Conservation (phyloP, 2,888 invertebrate species). For the Oxycera nigricornis region DNA sequence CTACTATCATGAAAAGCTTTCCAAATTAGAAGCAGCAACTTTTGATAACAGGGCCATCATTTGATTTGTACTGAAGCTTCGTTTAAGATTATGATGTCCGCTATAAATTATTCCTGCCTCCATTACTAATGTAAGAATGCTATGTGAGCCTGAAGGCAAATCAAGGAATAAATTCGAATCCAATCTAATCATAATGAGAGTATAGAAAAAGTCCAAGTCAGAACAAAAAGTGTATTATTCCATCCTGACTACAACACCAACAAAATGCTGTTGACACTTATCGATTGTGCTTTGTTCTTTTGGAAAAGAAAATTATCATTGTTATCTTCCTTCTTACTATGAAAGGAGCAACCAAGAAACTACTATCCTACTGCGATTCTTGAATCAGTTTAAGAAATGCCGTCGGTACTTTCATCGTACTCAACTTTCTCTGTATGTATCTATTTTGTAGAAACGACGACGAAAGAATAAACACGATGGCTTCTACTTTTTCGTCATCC, state of each 20-base stretch:
- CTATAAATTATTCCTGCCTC: too few relatives aligned
- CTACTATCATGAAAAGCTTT: too few relatives aligned
- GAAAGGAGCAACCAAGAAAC: background rate
- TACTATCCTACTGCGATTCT: background rate
- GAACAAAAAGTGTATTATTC: background rate
- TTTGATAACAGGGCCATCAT: too few relatives aligned
- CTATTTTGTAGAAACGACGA: background rate
- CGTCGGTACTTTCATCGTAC: too few relatives aligned
- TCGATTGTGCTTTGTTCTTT: slow-evolving; percentile 4
- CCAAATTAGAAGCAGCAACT: too few relatives aligned
- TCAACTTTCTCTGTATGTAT: background rate
- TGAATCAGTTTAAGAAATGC: too few relatives aligned
- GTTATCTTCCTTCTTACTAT: background rate
- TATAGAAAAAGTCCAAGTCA: background rate
- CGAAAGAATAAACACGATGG: background rate
- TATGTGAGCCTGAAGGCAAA: too few relatives aligned
- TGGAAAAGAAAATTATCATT: background rate
- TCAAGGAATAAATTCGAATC: background rate
- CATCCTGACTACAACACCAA: too few relatives aligned
- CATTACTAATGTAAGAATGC: too few relatives aligned
- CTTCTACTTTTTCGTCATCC: background rate
- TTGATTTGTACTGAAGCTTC: too few relatives aligned
- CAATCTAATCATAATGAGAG: too few relatives aligned
- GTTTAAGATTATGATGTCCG: too few relatives aligned
- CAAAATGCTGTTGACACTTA: slow-evolving; percentile 11